Percentiles rank a stretch among this genome's conserved stretches.
These are phyloP conservation scores for Diachasma alloeum DNA, from an alignment of 1,140 invertebrate species.

Conservation along the genomic window DNA sequence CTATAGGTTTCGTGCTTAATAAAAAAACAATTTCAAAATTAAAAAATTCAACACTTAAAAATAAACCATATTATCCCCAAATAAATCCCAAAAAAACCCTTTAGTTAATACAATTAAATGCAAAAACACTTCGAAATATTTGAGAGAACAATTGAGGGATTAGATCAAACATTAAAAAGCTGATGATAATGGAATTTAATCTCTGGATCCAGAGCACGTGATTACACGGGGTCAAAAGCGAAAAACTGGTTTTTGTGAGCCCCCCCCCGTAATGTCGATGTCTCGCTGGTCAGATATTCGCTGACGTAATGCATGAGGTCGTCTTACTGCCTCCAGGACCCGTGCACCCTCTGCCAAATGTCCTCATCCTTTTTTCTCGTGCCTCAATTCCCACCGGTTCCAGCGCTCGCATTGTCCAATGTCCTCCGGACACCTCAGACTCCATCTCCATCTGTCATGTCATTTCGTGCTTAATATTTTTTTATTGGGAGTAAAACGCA, in stretches of 20 bases:
- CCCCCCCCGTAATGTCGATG: background rate
- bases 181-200: constrained; percentile 1
- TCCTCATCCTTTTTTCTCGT: background rate
- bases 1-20: too few relatives aligned
- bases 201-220: background rate
- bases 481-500: background rate
- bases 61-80: too few relatives aligned
- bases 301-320: constrained; percentile 7
- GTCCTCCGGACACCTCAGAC: background rate
- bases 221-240: background rate
- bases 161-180: background rate
- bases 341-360: background rate
- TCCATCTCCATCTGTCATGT: background rate
- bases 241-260: background rate
- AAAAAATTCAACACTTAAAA: too few relatives aligned
- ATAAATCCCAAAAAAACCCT: too few relatives aligned
- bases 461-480: background rate
- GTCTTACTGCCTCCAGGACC: background rate
- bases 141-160: too few relatives aligned
- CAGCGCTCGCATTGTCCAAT: background rate
- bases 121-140: too few relatives aligned
- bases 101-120: too few relatives aligned
- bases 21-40: too few relatives aligned
- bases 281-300: background rate
- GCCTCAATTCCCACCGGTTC: too few relatives aligned